Base-by-base conservation (phyloP, 2,113 vertebrate species). In the Speoplatyrhinus poulsoni region DNA sequence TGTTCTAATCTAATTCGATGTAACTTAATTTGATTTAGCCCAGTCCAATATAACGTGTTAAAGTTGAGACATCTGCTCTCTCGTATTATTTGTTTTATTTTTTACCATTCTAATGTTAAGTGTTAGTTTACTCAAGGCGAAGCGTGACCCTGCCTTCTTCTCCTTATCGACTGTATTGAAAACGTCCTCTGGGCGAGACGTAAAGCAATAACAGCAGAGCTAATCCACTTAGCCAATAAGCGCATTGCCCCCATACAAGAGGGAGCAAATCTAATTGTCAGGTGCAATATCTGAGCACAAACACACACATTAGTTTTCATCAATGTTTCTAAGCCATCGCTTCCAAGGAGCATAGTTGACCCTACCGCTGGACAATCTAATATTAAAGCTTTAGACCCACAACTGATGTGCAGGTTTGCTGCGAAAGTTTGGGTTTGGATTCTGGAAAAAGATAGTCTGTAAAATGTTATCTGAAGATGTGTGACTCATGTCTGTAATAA, bases 301-400 rank as follows among this genome's bases (percentile, higher is more conserved):
- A 91, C 85, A 87, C 82, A 8, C 87, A 85, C 91, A 93, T 93
- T 92, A 91, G 89, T 92, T 92, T 93, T 90, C 91, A 92, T 93
- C 89, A 93, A 81, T 87, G 90, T 89, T 81, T 65, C 81, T 79
- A 81, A 83, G 82, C 72, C 84, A 71, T 62, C 77, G 77, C 77
- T 80, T 65, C 79, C 81, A 88, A 84, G 82, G 76, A 84, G 76
- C 65, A 59, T 84, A 82, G 81, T 79, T 81, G 76, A 77, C 70
- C 77, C 76, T 84, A 76, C 62, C 72, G 72, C 78, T 61, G 75
- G 73, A 26, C 4, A 88, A 91, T 89, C 80, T 73, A 83, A 88
- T 91, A 80, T 77, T 69, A 67, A 84, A 67, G 50, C 85, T 87
- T 85, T 87, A 86, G 73, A 77, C 73, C 70, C 9, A 6, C 3